Conservation (phyloP, 1,140 invertebrate species). For the Heliothis subflexa region DNA sequence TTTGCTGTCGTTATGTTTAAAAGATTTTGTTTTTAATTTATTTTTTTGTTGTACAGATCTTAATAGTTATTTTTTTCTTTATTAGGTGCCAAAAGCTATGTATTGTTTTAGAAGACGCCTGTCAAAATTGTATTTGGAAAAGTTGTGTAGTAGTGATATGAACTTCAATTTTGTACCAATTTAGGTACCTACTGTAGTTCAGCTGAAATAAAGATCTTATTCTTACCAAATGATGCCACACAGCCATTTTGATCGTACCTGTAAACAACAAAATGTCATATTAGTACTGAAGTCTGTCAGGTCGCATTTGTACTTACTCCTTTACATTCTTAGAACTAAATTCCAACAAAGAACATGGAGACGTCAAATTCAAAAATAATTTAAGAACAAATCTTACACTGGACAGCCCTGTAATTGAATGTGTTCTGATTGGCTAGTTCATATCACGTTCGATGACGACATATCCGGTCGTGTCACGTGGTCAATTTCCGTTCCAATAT, state of each 20-base stretch:
- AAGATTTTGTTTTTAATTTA: background rate
- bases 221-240: conserved; percentile 49
- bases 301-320: no score
- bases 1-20: background rate
- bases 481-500: conserved; percentile 80
- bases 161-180: no score
- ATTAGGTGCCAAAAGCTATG: no score
- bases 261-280: background rate
- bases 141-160: no score
- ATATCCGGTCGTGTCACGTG: conserved; percentile 74
- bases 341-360: background rate
- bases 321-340: no score
- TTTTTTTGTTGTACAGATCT: no score
- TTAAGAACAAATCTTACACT: background rate
- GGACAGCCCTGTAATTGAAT: conserved; percentile 73
- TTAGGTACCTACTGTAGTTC: no score
- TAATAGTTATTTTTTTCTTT: no score
- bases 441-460: conserved; percentile 72
- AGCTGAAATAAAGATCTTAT: no score
- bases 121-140: no score
- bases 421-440: conserved; percentile 75
- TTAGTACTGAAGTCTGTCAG: background rate
- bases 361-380: background rate
- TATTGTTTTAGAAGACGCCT: no score
- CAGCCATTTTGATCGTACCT: conserved; percentile 56